Evolutionary conservation across 1,140 invertebrate genomes (phyloP), one percentile per base, ranked within the genome.

Genomic region (Ips typographus): DNA sequence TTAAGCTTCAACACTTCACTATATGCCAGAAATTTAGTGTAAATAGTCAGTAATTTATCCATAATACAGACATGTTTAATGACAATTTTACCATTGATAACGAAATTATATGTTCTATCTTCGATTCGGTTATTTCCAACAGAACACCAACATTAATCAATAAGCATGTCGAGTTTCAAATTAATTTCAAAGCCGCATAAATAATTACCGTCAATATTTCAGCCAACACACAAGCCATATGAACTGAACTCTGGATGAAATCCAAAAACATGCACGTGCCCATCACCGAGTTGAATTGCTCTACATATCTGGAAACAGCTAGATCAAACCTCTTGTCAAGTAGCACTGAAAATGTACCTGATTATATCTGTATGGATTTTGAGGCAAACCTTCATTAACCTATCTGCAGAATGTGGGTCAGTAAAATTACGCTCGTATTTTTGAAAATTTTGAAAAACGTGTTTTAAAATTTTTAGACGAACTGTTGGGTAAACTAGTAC

Each of bases 171-270:
- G 44, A 1, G 44, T 2, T 8, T 8, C 44, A 49, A 49, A 6
- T 1, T 2, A 3, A 49, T 49, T 22, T 6, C 44, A 49, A 49
- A 6, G 5, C 37, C 7, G 36, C 5, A 2, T 41, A 6, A 40
- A 59, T 55, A 8, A 40, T 40, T 59, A 62, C 60, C 60, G 22
- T 47, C 5, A 62, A 47, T 6, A 51, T 49, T 47, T 62, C 60
- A 8, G 8, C 38, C 2, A 62, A 44, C 36, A 62, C 43, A 62
- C 60, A 62, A 38, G 60, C 60, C 44, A 62, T 62, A 5, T 62
- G 60, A 36, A 62, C 6, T 8, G 60, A 62, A 39, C 60, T 62
- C 36, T 62, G 60, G 44, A 51, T 36, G 43, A 62, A 62, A 62
- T 62, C 60, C 41, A 62, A 2, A 38, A 62, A 62, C 60, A 62